These are phyloP conservation scores for Silurus lanzhouensis DNA, from an alignment of 2,797 vertebrate species.

Conservation along the genomic window DNA sequence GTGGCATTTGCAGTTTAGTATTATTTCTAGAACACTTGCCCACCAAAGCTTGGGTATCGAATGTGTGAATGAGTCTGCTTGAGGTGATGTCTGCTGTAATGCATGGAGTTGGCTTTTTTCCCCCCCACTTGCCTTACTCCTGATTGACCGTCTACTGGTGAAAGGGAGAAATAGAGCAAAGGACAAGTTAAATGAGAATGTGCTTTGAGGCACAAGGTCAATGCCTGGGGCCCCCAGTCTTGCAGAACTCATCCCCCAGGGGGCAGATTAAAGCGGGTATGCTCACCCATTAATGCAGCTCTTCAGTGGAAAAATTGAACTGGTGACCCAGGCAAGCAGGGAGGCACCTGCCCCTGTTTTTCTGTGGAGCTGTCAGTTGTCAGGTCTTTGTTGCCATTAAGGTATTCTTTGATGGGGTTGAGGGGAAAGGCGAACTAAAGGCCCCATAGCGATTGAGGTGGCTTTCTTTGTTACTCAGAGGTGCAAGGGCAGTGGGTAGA, in stretches of 20 bases:
- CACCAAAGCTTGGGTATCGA: background rate
- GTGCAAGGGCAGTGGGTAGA: conserved; percentile 41
- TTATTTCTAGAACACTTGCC: too few relatives aligned
- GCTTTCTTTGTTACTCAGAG: conserved; percentile 50
- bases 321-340: conserved; percentile 54
- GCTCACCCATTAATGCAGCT: conserved; percentile 61
- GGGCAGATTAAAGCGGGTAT: conserved; percentile 54
- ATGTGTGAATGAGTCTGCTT: conserved; percentile 2
- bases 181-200: conserved; percentile 60
- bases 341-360: conserved; percentile 44
- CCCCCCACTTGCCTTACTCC: conserved; percentile 12
- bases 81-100: conserved; percentile 37
- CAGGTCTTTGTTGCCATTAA: conserved; percentile 59
- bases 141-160: conserved; percentile 49
- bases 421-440: conserved; percentile 50
- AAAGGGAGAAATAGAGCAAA: conserved; percentile 46
- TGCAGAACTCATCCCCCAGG: conserved; percentile 48
- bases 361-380: conserved; percentile 56
- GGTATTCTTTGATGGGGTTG: conserved; percentile 57
- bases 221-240: conserved; percentile 40
- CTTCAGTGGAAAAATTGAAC: conserved; percentile 58
- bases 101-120: conserved; percentile 37
- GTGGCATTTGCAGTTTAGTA: background rate
- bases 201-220: conserved; percentile 53
- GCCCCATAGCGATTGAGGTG: conserved; percentile 45